Conservation (phyloP, 2,113 vertebrate species). For the Chionomys nivalis region DNA sequence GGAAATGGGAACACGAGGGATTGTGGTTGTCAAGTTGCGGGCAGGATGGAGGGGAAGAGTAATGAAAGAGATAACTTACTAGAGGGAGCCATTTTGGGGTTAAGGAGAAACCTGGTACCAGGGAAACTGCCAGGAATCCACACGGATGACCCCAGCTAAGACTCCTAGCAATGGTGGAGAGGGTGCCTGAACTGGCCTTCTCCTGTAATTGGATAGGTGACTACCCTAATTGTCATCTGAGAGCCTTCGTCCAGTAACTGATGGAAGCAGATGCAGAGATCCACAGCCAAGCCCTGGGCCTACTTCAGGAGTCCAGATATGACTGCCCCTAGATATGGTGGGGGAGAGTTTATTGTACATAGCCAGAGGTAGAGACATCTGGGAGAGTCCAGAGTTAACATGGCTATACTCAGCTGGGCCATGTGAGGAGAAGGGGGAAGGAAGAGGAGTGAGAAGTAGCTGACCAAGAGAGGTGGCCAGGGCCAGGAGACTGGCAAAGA, state of each 20-base stretch:
- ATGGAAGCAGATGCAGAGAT: neutral
- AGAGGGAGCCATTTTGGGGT: too few species aligned
- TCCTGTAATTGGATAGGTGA: too few species aligned
- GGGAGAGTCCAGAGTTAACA: neutral
- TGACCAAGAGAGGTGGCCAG: neutral
- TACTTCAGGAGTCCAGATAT: neutral
- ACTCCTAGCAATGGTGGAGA: too few species aligned
- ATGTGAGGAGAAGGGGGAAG: neutral
- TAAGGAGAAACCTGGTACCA: too few species aligned
- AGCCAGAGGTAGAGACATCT: neutral
- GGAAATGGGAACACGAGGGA: too few species aligned
- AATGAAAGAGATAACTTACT: too few species aligned
- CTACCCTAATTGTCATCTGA: too few species aligned
- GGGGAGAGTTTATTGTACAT: neutral
- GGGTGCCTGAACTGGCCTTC: too few species aligned
- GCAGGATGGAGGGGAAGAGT: too few species aligned
- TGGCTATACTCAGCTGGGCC: neutral
- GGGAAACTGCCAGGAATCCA: too few species aligned
- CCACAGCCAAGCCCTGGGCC: neutral
- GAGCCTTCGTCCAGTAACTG: neutral
- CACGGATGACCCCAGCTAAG: too few species aligned
- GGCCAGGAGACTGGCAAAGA: neutral
- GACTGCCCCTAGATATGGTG: neutral
- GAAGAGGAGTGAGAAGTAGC: neutral
- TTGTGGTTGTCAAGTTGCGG: too few species aligned